Evolutionary conservation across 1,140 invertebrate species (phyloP).

Genomic region (Yoshiicerus persimilis): DNA sequence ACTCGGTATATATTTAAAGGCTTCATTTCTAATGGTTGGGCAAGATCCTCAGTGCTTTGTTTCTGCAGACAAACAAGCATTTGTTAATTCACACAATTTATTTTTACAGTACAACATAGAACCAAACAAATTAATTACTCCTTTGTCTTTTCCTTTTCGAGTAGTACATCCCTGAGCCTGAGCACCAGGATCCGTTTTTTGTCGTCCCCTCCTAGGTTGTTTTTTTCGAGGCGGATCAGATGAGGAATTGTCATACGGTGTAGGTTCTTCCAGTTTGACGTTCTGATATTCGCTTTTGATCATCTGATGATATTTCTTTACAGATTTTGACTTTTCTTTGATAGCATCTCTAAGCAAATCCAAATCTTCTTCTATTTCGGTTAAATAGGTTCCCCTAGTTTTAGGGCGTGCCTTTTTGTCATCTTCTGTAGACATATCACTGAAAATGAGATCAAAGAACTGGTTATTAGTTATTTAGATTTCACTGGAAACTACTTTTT

Average conservation of each 20-base stretch:
- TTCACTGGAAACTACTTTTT: too few species aligned
- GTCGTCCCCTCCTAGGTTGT: background rate
- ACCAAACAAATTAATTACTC: background rate
- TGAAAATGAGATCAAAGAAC: background rate
- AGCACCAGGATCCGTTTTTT: background rate
- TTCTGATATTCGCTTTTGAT: background rate
- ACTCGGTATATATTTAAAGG: background rate
- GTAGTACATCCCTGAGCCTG: background rate
- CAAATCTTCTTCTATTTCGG: slow-evolving; percentile 3
- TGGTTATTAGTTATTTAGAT: too few species aligned
- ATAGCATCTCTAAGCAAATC: background rate
- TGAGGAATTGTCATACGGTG: background rate
- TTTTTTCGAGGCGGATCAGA: background rate
- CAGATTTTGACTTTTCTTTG: background rate
- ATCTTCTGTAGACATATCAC: background rate
- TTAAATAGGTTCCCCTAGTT: background rate
- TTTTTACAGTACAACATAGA: too few species aligned
- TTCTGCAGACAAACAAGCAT: background rate
- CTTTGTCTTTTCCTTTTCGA: background rate
- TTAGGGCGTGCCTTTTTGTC: background rate
- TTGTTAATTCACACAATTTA: background rate
- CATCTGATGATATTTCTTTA: background rate
- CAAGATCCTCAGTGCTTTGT: background rate
- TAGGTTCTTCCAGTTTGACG: background rate
- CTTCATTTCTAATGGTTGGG: background rate